Conservation (phyloP, 1,140 invertebrate genomes). For the Camponotus floridanus region DNA sequence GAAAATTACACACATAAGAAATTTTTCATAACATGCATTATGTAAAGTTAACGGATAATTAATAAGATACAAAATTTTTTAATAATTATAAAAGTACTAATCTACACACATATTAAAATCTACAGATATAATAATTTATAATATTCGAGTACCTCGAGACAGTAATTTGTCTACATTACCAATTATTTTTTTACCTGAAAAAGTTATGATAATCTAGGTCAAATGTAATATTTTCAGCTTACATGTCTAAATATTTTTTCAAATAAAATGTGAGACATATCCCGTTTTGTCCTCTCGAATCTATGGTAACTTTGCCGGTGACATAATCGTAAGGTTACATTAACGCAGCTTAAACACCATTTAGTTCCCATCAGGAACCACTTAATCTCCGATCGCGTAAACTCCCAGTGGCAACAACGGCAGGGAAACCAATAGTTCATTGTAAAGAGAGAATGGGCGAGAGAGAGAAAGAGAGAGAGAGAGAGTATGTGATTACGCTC, state of each 20-base stretch:
- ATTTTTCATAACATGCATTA: neutral
- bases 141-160: neutral
- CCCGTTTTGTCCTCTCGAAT: neutral
- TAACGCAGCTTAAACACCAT: constrained; percentile 72
- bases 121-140: neutral
- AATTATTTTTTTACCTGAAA: constrained; percentile 2
- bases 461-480: constrained; percentile 24
- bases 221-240: neutral
- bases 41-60: neutral
- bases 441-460: constrained; percentile 39
- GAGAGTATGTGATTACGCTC: constrained; percentile 81
- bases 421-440: constrained; percentile 49
- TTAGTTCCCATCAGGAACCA: constrained; percentile 84
- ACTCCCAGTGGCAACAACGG: constrained; percentile 75
- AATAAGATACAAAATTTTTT: neutral
- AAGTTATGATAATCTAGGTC: neutral
- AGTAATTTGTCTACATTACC: neutral
- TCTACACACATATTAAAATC: neutral
- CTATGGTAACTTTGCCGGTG: neutral
- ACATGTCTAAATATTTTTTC: neutral
- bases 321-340: constrained; percentile 37
- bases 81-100: neutral
- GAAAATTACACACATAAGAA: constrained; percentile 4
- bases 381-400: constrained; percentile 83
- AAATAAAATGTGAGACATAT: neutral